Evolutionary conservation across 2,888 invertebrate species (phyloP).

Genomic region (Catocala fraxini): DNA sequence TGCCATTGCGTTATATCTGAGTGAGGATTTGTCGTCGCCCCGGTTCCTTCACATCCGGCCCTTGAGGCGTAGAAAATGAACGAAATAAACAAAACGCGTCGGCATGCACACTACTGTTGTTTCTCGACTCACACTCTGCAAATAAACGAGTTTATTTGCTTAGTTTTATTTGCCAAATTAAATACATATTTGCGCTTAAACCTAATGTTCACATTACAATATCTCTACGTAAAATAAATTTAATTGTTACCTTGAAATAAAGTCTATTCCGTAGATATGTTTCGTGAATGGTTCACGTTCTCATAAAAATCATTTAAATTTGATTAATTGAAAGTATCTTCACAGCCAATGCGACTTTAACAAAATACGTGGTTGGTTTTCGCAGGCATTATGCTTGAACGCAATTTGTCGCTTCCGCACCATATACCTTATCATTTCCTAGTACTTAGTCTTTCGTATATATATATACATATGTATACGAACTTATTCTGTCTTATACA

Average conservation of each 20-base stretch:
- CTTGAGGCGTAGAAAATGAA: conserved; percentile 43
- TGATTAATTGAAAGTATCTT: too few relatives aligned
- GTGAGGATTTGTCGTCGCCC: conserved; percentile 59
- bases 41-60: conserved; percentile 53
- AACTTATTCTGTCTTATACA: too few relatives aligned
- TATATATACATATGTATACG: neutral
- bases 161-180: conserved; percentile 32
- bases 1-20: conserved; percentile 55
- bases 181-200: conserved; percentile 16
- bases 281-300: too few relatives aligned
- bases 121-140: conserved; percentile 27
- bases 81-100: conserved; percentile 50
- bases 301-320: too few relatives aligned
- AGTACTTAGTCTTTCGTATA: conserved; percentile 1
- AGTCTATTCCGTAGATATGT: too few relatives aligned
- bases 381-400: conserved; percentile 1
- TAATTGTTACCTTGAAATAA: too few relatives aligned
- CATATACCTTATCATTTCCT: conserved; percentile 9
- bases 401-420: conserved; percentile 1
- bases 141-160: conserved; percentile 27
- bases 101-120: conserved; percentile 23
- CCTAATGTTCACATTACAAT: neutral
- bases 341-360: too few relatives aligned
- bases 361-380: neutral
- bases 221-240: too few relatives aligned